Evolutionary conservation across 2,797 vertebrate genomes (phyloP), one percentile per base, ranked within the genome.

Genomic region (Esox masquinongy): DNA sequence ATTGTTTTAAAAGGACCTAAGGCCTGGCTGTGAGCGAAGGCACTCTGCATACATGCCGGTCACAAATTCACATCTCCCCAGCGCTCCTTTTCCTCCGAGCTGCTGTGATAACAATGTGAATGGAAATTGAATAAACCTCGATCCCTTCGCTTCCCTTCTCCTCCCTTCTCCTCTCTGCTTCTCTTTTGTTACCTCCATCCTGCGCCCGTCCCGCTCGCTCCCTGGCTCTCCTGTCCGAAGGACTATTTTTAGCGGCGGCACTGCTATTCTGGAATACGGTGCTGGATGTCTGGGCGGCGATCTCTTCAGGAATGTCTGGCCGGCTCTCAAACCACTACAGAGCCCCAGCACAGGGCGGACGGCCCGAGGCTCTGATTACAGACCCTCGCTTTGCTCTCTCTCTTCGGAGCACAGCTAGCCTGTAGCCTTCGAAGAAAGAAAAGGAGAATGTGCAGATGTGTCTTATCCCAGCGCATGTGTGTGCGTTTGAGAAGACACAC

Each of bases 241-340:
- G 82, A 86, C 89, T 94, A 91, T 94, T 94, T 93, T 94, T 94
- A 97, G 95, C 93, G 84, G 80, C 85, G 87, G 89, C 88, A 84
- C 95, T 96, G 94, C 96, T 96, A 96, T 95, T 95, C 94, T 96
- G 96, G 96, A 96, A 96, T 95, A 95, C 91, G 92, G 94, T 96
- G 94, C 95, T 89, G 91, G 92, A 94, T 94, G 95, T 95, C 95
- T 96, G 96, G 94, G 95, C 94, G 94, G 95, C 93, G 95, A 96
- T 97, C 96, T 94, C 96, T 95, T 95, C 94, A 95, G 95, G 96
- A 95, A 97, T 96, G 95, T 95, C 92, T 98, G 96, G 96, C 96
- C 93, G 86, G 81, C 69, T 82, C 91, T 96, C 96, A 97, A 96
- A 92, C 95, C 96, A 93, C 96, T 93, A 95, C 92, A 95, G 94